Conservation (phyloP, 2,113 vertebrate species). For the Genyomyrus donnyi region DNA sequence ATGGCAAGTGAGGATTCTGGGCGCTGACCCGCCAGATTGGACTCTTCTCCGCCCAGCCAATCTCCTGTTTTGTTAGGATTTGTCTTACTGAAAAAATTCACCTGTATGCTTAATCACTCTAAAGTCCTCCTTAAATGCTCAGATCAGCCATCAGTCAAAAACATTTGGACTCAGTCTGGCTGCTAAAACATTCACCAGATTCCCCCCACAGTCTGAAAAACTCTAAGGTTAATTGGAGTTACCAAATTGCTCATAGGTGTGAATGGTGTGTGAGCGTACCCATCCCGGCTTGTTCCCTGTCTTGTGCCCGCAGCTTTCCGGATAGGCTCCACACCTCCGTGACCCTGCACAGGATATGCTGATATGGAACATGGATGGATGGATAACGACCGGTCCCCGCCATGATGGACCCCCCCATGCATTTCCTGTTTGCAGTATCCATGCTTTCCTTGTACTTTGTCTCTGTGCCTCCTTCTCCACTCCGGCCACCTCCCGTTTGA, state of each 20-base stretch:
- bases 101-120: not conserved
- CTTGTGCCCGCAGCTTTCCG: too few relatives aligned
- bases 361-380: not conserved
- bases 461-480: not conserved
- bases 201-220: not conserved
- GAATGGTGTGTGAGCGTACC: not conserved
- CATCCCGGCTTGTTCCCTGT: not conserved
- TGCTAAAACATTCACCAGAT: not conserved
- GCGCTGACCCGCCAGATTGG: conserved; percentile 48
- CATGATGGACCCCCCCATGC: not conserved
- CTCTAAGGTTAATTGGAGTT: not conserved
- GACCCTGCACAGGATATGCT: not conserved
- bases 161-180: not conserved
- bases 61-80: conserved; percentile 43
- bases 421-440: not conserved
- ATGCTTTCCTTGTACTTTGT: not conserved
- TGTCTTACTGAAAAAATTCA: not conserved
- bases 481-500: not conserved
- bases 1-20: conserved; percentile 49
- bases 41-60: conserved; percentile 51
- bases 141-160: not conserved
- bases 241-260: not conserved
- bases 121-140: not conserved
- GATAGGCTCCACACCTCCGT: not conserved
- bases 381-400: too few relatives aligned